A percentile compares a stretch with the other conserved stretches of the same genome.
These are phyloP conservation scores for Andrena bicolor DNA, from an alignment of 2,888 invertebrate species.

Conservation along the genomic window DNA sequence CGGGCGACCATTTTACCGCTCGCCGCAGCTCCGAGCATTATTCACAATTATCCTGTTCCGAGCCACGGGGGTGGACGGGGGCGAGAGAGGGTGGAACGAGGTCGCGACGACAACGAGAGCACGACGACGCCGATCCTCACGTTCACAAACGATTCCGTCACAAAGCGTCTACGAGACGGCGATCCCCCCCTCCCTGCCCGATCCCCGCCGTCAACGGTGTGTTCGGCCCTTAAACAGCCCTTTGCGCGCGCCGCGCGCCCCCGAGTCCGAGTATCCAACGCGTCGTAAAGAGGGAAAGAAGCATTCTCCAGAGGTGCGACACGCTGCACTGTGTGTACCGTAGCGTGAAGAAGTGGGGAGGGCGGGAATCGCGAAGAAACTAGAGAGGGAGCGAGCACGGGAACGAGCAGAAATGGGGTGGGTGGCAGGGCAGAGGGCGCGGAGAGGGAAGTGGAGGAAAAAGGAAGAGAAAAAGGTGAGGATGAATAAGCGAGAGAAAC, in stretches of 20 bases:
- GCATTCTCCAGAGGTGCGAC: constrained; percentile 70
- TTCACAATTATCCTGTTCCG: constrained; percentile 65
- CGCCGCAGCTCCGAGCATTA: constrained; percentile 51
- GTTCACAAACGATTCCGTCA: constrained; percentile 63
- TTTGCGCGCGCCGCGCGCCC: constrained; percentile 42
- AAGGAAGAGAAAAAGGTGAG: constrained; percentile 15
- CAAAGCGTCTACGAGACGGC: constrained; percentile 53
- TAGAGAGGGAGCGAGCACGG: constrained; percentile 32
- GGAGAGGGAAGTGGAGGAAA: constrained; percentile 14
- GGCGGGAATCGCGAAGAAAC: constrained; percentile 31
- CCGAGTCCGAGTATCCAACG: constrained; percentile 53
- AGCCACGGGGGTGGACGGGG: constrained; percentile 19
- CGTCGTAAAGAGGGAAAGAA: constrained; percentile 68
- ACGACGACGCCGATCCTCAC: constrained; percentile 56
- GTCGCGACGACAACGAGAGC: constrained; percentile 44
- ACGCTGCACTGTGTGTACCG: constrained; percentile 49
- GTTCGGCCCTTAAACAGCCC: constrained; percentile 59
- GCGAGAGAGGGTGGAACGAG: not conserved
- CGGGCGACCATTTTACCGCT: constrained; percentile 48
- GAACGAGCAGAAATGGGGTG: constrained; percentile 6
- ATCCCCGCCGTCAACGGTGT: constrained; percentile 12
- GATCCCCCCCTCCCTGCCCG: constrained; percentile 9
- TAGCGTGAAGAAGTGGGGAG: constrained; percentile 45
- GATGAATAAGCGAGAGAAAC: constrained; percentile 19
- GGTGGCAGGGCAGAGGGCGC: constrained; percentile 13